Evolutionary conservation across 1,140 invertebrate genomes (phyloP).

Genomic region (Calliopsis andreniformis): DNA sequence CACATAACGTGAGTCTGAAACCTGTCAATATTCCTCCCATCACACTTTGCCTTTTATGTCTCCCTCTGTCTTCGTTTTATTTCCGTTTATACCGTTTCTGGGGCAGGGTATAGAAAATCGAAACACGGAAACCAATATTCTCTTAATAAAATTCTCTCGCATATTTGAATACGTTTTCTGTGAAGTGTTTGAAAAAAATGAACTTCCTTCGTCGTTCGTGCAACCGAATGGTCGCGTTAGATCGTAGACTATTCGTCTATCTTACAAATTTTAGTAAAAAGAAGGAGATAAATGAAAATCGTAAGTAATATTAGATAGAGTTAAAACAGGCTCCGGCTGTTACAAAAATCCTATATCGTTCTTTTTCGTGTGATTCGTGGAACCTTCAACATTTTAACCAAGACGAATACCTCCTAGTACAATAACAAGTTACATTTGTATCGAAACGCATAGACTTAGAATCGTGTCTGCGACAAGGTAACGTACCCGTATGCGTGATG

Average conservation of each 20-base stretch:
- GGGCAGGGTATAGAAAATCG: too few relatives aligned
- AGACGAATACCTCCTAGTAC: neutral
- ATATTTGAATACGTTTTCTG: too few relatives aligned
- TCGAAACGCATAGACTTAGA: neutral
- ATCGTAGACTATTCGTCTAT: conserved; percentile 1
- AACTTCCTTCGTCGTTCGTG: conserved; percentile 17
- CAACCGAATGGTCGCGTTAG: neutral
- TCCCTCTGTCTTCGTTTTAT: too few relatives aligned
- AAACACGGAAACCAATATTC: too few relatives aligned
- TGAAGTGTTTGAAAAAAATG: too few relatives aligned
- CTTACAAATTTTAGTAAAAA: conserved; percentile 17
- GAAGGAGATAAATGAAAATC: neutral
- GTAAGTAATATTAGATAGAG: conserved; percentile 24
- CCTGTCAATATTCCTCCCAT: too few relatives aligned
- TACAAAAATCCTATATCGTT: neutral
- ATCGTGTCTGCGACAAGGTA: neutral
- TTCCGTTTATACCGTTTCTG: too few relatives aligned
- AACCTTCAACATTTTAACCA: neutral
- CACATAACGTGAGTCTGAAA: too few relatives aligned
- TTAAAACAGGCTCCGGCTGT: neutral
- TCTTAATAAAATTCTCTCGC: too few relatives aligned
- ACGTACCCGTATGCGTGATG: conserved; percentile 18
- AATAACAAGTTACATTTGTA: neutral
- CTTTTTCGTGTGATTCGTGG: neutral
- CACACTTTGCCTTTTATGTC: too few relatives aligned